These are phyloP conservation scores for Beroe ovata DNA, from an alignment of 37 sponge, comb jelly and placozoan genomes.

Conservation along the genomic window DNA sequence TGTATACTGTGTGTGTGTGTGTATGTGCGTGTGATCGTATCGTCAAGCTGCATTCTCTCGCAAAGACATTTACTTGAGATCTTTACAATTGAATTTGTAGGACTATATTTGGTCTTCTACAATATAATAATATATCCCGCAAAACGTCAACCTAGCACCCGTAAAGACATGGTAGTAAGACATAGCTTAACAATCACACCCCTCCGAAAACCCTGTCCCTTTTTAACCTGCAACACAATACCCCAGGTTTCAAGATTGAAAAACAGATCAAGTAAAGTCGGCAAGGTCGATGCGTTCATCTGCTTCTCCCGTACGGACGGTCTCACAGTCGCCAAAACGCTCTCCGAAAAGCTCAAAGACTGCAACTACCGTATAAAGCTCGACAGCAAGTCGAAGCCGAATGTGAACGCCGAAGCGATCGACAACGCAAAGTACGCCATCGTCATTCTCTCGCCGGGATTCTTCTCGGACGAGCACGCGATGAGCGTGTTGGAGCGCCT, in stretches of 20 bases:
- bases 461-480: slow-evolving; percentile 58
- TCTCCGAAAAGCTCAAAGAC: slow-evolving; percentile 46
- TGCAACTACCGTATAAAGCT: slow-evolving; percentile 39
- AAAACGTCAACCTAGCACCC: too few relatives aligned
- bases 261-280: slow-evolving; percentile 9
- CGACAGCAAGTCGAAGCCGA: slow-evolving; percentile 23
- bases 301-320: slow-evolving; percentile 25
- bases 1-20: too few relatives aligned
- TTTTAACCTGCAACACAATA: too few relatives aligned
- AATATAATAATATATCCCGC: too few relatives aligned
- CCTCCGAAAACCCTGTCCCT: too few relatives aligned
- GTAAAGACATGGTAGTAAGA: too few relatives aligned
- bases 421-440: slow-evolving; percentile 62
- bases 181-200: too few relatives aligned
- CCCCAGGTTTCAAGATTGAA: slow-evolving; percentile 33
- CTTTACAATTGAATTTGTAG: too few relatives aligned
- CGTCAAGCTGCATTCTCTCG: too few relatives aligned
- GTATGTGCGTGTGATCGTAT: too few relatives aligned
- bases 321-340: slow-evolving; percentile 42
- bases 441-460: slow-evolving; percentile 55
- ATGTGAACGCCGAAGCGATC: background rate
- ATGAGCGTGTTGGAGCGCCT: slow-evolving; percentile 40
- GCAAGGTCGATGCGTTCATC: slow-evolving; percentile 41
- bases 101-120: too few relatives aligned
- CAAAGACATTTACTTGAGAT: too few relatives aligned